Evolutionary conservation across 2,113 vertebrate genomes (phyloP).

Genomic region (Thinocorus orbignyianus): DNA sequence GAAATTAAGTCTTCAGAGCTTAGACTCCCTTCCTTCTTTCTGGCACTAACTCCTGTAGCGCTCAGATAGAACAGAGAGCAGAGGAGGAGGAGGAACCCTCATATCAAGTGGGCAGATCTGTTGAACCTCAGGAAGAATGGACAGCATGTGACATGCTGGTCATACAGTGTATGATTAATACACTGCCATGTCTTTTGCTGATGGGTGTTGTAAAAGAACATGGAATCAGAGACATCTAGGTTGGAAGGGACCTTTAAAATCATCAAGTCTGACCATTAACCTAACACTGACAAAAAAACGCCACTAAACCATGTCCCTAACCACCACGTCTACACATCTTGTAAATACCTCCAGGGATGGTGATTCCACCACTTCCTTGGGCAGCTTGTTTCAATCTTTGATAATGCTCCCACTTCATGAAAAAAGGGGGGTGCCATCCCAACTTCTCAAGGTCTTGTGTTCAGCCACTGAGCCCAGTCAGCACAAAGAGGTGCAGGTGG

Average conservation of each 20-base stretch:
- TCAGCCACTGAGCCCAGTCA: not conserved
- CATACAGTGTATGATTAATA: not conserved
- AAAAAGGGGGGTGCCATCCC: not conserved
- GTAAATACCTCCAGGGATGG: not conserved
- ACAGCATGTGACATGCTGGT: not conserved
- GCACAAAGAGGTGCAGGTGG: not conserved
- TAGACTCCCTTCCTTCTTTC: not conserved
- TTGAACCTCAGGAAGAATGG: not conserved
- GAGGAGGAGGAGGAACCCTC: not conserved
- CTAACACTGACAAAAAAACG: not conserved
- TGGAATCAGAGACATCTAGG: not conserved
- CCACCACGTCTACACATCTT: not conserved
- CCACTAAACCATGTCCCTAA: not conserved
- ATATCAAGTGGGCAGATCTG: not conserved
- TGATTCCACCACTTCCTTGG: not conserved
- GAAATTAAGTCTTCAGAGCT: not conserved
- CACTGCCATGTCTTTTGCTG: fast-evolving
- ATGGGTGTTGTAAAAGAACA: not conserved
- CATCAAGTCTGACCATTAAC: not conserved
- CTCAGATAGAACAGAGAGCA: not conserved
- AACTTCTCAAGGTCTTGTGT: not conserved
- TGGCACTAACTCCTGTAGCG: not conserved
- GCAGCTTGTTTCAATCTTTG: not conserved
- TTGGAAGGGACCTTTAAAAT: not conserved
- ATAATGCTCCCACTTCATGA: not conserved